Conservation (phyloP, 2,113 vertebrate species). For the Condylura cristata region DNA sequence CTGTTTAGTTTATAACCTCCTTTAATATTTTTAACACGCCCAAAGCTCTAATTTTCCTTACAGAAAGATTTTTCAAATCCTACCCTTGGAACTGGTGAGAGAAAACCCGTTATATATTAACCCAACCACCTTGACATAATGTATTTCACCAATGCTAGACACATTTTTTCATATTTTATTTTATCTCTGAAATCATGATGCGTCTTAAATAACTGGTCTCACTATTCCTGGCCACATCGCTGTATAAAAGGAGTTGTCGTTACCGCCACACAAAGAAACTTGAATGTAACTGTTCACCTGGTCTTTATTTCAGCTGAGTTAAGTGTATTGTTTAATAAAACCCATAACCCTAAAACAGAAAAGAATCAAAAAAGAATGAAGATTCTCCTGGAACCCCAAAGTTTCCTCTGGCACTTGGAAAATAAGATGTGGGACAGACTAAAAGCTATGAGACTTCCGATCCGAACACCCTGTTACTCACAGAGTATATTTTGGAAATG, state of each 20-base stretch:
- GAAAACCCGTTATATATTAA: background rate
- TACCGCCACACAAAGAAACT: background rate
- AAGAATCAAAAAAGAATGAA: background rate
- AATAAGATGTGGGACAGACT: background rate
- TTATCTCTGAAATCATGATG: constrained; percentile 29
- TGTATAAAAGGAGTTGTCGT: background rate
- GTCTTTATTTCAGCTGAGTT: background rate
- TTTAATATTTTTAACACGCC: constrained; percentile 22
- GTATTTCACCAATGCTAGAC: background rate
- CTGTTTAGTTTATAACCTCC: background rate
- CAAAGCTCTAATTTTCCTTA: constrained; percentile 7
- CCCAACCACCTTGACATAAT: background rate
- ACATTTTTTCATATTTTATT: background rate
- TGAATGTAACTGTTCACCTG: background rate
- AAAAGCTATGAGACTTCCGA: background rate
- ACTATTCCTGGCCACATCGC: background rate
- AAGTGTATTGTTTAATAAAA: constrained; percentile 38
- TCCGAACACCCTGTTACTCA: background rate
- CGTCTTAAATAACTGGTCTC: constrained; percentile 7
- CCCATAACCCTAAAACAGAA: background rate
- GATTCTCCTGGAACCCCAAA: background rate
- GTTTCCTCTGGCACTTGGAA: background rate
- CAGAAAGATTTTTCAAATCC: background rate
- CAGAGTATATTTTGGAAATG: background rate
- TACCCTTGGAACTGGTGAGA: constrained; percentile 5